Conservation (phyloP, 2,888 invertebrate genomes). For the Podabrus alpinus region DNA sequence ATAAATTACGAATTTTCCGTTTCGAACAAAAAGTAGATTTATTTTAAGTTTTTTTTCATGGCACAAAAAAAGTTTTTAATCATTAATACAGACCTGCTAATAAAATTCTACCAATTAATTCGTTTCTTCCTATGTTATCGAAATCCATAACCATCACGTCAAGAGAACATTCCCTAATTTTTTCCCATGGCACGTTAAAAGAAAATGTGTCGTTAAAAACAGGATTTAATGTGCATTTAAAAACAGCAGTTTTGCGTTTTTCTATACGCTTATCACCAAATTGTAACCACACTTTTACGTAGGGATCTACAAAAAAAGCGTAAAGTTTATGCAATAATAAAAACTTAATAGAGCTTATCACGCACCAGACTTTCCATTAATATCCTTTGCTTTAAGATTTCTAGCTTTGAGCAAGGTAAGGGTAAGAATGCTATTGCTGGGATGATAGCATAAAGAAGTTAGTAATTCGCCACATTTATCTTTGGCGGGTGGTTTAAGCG, state of each 20-base stretch:
- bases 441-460: conserved; percentile 93
- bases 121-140: conserved; percentile 93
- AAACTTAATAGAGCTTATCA: conserved; percentile 9
- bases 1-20: neutral
- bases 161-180: conserved; percentile 90
- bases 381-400: conserved; percentile 94
- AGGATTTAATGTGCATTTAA: conserved; percentile 92
- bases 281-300: conserved; percentile 97
- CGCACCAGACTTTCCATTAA: conserved; percentile 91
- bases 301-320: conserved; percentile 77
- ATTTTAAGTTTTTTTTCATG: too few species aligned
- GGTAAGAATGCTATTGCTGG: conserved; percentile 91
- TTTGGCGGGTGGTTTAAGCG: conserved; percentile 88
- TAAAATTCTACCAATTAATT: conserved; percentile 89
- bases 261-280: conserved; percentile 94
- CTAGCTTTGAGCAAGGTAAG: conserved; percentile 89
- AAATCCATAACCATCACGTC: conserved; percentile 97
- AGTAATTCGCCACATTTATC: conserved; percentile 92
- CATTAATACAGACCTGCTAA: conserved; percentile 81
- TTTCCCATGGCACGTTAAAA: conserved; percentile 96
- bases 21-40: too few species aligned
- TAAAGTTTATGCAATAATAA: neutral
- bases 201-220: conserved; percentile 95
- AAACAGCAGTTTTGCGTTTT: conserved; percentile 93
- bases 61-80: neutral